Conservation (phyloP, 2,888 invertebrate species). For the Melanophora roralis region DNA sequence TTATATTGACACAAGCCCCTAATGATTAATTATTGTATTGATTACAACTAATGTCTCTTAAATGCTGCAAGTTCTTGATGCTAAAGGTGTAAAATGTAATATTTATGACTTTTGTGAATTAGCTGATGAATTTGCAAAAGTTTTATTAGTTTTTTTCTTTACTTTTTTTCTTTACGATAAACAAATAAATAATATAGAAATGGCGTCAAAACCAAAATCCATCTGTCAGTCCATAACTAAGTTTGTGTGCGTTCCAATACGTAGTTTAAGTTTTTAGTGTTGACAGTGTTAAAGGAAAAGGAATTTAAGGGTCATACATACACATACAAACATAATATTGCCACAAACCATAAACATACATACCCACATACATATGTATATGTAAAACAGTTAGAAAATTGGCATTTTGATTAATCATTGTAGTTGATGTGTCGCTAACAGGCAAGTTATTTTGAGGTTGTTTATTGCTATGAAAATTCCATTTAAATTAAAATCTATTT, state of each 20-base stretch:
- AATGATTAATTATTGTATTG: conserved; percentile 2
- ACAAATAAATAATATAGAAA: not conserved
- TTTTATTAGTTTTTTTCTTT: not conserved
- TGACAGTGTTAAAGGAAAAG: not conserved
- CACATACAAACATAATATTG: not conserved
- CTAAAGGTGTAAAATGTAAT: not conserved
- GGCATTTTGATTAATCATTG: conserved; percentile 45
- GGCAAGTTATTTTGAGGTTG: not conserved
- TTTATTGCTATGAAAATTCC: not conserved
- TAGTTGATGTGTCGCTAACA: conserved; percentile 15
- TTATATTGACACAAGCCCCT: not conserved
- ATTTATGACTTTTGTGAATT: not conserved
- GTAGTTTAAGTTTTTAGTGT: not conserved
- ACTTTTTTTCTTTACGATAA: too few species aligned
- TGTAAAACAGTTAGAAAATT: conserved; percentile 17
- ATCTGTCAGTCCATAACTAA: not conserved
- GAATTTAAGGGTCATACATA: not conserved
- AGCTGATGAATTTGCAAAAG: not conserved
- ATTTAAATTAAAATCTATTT: conserved; percentile 38
- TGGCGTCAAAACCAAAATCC: not conserved
- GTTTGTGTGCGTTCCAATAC: not conserved
- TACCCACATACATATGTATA: too few species aligned
- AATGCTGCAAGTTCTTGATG: not conserved
- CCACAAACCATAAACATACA: not conserved
- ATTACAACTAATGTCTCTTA: not conserved